Evolutionary conservation across 2,888 invertebrate genomes (phyloP), one percentile per base, ranked within the genome.

Genomic region (Gnatocerus cornutus): DNA sequence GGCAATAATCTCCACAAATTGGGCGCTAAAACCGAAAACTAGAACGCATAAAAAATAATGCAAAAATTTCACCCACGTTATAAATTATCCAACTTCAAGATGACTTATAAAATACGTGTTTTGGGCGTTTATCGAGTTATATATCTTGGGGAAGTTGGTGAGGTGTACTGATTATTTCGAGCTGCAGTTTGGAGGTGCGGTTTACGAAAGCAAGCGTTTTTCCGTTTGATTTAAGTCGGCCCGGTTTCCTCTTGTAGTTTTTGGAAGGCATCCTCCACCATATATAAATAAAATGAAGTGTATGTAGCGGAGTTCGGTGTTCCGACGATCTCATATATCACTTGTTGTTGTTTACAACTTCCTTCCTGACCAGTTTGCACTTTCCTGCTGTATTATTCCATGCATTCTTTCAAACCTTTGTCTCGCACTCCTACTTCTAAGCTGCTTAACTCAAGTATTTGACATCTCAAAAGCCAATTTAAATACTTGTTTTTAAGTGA

Each of bases 291-390:
- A 69, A 69, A 69, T 69, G 64, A 69, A 69, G 69, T 69, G 69
- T 69, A 70, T 70, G 70, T 70, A 70, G 70, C 70, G 61, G 52
- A 66, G 66, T 65, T 65, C 65, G 64, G 64, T 70, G 66, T 70
- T 70, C 70, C 70, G 56, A 66, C 70, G 62, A 70, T 70, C 69
- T 67, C 73, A 72, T 74, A 74, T 74, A 74, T 74, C 74, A 74
- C 71, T 73, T 73, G 74, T 74, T 74, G 74, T 74, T 74, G 74
- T 74, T 74, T 74, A 74, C 73, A 69, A 71, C 72, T 74, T 74
- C 74, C 72, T 74, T 74, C 74, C 74, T 74, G 72, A 72, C 73
- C 73, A 67, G 74, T 71, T 74, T 73, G 71, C 69, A 72, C 72
- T 74, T 73, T 72, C 73, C 71, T 69, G 68, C 53, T 64, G 68